phyloP scores from a whole-genome alignment of 2,113 vertebrate genomes.

The Mesitornis unicolor region DNA sequence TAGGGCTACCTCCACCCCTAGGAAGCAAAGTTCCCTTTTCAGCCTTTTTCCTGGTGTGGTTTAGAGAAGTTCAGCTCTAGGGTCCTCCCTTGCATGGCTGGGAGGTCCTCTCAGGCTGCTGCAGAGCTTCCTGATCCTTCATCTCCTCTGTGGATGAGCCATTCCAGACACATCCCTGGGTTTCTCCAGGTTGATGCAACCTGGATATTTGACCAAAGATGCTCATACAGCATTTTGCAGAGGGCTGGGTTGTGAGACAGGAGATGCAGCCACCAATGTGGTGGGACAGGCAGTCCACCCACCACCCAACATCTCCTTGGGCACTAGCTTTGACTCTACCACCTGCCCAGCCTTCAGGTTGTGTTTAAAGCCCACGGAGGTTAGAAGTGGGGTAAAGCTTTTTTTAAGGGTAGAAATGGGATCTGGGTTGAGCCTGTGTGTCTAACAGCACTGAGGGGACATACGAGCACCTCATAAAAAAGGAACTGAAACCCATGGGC shows the following conservation, averaged over 20 bases:
- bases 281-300: background rate
- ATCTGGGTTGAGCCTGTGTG: too few relatives aligned
- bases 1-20: background rate
- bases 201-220: background rate
- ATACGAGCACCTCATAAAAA: background rate
- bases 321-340: background rate
- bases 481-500: background rate
- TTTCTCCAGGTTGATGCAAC: background rate
- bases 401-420: background rate
- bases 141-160: too few relatives aligned
- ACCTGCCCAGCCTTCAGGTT: background rate
- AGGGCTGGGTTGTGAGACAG: background rate
- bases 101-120: background rate
- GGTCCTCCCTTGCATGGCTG: background rate
- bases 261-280: background rate
- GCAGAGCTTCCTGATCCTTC: background rate
- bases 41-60: background rate
- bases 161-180: background rate
- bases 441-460: background rate
- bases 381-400: background rate
- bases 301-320: background rate
- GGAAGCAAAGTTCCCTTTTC: background rate
- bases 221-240: background rate
- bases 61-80: background rate
- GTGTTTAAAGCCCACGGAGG: background rate